Percentiles rank a stretch among this genome's conserved stretches.
Conservation (phyloP, 2,797 vertebrate genomes). For the Pachyuromys duprasi region DNA sequence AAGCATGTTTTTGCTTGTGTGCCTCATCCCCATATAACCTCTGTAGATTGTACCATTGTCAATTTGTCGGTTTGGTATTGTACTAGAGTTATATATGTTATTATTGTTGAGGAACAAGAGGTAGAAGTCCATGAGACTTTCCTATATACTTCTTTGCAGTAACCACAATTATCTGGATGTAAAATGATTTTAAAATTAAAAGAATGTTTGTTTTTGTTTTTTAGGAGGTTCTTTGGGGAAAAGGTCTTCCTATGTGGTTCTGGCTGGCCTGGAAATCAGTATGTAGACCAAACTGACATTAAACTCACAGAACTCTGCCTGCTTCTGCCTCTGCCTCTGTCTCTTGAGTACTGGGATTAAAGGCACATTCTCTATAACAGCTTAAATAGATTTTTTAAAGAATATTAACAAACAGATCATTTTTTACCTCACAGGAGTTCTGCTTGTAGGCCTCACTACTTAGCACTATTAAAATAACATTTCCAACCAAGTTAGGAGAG, state of each 20-base stretch:
- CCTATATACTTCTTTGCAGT: neutral
- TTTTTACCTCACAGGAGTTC: conserved; percentile 24
- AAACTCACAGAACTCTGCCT: neutral
- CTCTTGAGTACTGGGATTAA: neutral
- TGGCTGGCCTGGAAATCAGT: neutral
- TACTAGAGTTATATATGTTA: neutral
- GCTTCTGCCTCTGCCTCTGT: neutral
- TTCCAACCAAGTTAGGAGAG: conserved; percentile 35
- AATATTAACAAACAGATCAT: conserved; percentile 1
- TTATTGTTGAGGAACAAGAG: neutral
- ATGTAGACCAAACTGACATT: neutral
- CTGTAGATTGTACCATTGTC: neutral
- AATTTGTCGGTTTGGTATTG: neutral
- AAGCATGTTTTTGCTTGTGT: neutral
- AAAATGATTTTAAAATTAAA: conserved; percentile 20
- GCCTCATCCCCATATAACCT: neutral
- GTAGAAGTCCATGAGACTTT: neutral
- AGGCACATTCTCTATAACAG: neutral
- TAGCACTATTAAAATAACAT: conserved; percentile 42
- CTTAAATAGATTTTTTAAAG: conserved; percentile 36
- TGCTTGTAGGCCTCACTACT: conserved; percentile 1
- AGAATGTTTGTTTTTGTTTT: neutral
- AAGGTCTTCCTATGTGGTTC: neutral
- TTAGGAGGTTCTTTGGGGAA: neutral
- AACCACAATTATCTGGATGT: conserved; percentile 14